A percentile compares a stretch with the other conserved stretches of the same genome.
phyloP scores from a whole-genome alignment of 2,113 vertebrate genomes.

The Leptobrachium ailaonicum region DNA sequence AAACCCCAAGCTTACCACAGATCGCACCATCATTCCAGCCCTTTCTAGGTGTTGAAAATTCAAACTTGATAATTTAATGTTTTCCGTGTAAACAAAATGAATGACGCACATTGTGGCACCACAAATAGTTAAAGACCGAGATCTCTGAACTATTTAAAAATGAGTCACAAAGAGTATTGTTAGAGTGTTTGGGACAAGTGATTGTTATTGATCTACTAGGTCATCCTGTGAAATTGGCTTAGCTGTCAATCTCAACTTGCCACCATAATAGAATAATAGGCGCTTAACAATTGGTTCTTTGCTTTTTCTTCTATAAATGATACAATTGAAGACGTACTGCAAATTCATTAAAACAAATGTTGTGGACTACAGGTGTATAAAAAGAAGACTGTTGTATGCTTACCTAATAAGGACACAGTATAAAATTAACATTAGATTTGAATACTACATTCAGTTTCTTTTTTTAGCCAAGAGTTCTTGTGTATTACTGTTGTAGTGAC shows the following conservation, averaged over 20 bases:
- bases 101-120: background rate
- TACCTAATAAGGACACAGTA: no score
- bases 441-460: no score
- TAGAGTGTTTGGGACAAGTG: conserved; percentile 22
- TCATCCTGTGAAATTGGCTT: conserved; percentile 41
- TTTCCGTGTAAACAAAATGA: background rate
- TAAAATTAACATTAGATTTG: no score
- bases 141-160: background rate
- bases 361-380: no score
- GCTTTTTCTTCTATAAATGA: background rate
- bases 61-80: background rate
- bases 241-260: conserved; percentile 32
- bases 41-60: no score
- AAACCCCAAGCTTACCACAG: no score
- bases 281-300: background rate
- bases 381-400: no score
- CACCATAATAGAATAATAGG: conserved; percentile 15
- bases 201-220: conserved; percentile 33
- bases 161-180: background rate
- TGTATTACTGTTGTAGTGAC: no score
- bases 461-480: no score
- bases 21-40: no score
- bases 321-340: background rate
- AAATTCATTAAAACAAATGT: no score
- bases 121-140: background rate